Evolutionary conservation across 2,797 vertebrate species (phyloP).

Genomic region (Discoglossus pictus): DNA sequence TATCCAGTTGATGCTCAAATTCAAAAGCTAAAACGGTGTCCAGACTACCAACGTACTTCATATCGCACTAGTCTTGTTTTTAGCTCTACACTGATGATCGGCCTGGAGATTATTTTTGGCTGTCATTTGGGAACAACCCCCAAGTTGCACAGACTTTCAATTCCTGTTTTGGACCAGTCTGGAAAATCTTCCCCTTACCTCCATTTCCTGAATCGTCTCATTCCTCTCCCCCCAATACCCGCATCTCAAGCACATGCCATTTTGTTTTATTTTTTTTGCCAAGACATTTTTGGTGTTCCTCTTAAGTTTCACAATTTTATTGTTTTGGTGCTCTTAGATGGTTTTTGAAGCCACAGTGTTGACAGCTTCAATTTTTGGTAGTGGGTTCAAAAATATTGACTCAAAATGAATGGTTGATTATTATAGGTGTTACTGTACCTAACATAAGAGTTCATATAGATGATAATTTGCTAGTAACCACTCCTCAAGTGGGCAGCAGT

Average conservation of each 20-base stretch:
- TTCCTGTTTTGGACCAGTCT: conserved; percentile 30
- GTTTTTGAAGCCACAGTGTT: conserved; percentile 11
- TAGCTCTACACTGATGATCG: neutral
- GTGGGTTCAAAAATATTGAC: no score
- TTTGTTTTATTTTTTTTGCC: conserved; percentile 24
- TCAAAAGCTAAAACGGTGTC: conserved; percentile 5
- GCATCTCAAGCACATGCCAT: conserved; percentile 28
- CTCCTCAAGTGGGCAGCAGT: no score
- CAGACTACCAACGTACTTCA: neutral
- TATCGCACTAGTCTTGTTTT: neutral
- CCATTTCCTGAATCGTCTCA: conserved; percentile 8
- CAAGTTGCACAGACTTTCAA: neutral
- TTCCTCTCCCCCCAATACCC: conserved; percentile 7
- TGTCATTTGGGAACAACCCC: no score
- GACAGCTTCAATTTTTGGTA: conserved; percentile 34
- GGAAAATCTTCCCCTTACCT: neutral
- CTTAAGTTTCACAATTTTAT: conserved; percentile 6
- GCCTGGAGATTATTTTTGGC: neutral
- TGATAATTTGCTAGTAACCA: no score
- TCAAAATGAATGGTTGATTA: no score
- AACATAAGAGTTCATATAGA: no score
- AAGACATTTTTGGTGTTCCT: no score
- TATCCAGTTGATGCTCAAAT: conserved; percentile 14
- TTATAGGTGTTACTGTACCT: no score
- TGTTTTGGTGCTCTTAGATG: conserved; percentile 29